Base-by-base conservation (phyloP, 2,113 vertebrate species). In the Phoenicopterus ruber region DNA sequence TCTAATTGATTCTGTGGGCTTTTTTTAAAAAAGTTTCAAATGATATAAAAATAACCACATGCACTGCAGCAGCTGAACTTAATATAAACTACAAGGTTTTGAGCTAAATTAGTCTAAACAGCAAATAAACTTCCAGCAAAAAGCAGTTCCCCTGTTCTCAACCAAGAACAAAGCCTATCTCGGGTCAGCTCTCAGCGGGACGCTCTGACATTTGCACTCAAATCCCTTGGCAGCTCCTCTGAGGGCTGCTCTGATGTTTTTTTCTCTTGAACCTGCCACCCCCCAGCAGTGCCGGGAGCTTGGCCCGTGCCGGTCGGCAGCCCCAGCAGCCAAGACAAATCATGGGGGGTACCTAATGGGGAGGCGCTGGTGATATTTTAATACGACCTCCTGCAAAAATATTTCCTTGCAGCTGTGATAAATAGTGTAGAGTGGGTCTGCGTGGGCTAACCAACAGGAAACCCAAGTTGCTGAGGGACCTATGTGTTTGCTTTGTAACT, bases 141-240 rank as follows among this genome's bases (percentile, higher is more conserved):
- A 95, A 96, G 83, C 76, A 92, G 63, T 93, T 91, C 71, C 77
- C 32, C 31, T 32, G 14, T 47, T 93, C 83, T 73, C 70, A 90
- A 84, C 58, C 6, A 74, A 88, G 79, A 95, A 79, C 71, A 95
- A 96, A 96, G 42, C 34, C 79, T 42, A 25, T 80, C 67, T 79
- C 0, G n/a, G 83, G 92, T 89, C 89, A 92, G 14, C 57, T 76
- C 71, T 73, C 90, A 77, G 83, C 7, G 2, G 88, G 93, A 94
- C 3, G 0, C 67, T 82, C 77, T 90, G 86, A 84, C 73, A 90
- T 86, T 67, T 88, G 67, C 69, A 74, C 86, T 92, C 69, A 88
- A 76, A 86, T 70, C 93, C 90, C 93, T 54, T n/a, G 21, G 88
- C 86, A 96, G 89, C 94, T 92, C 69, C 82, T 79, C 78, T 4